Percentiles rank a stretch among this genome's conserved stretches.
Evolutionary conservation across 2,888 invertebrate species (phyloP).

Genomic region (Amitus sp.): DNA sequence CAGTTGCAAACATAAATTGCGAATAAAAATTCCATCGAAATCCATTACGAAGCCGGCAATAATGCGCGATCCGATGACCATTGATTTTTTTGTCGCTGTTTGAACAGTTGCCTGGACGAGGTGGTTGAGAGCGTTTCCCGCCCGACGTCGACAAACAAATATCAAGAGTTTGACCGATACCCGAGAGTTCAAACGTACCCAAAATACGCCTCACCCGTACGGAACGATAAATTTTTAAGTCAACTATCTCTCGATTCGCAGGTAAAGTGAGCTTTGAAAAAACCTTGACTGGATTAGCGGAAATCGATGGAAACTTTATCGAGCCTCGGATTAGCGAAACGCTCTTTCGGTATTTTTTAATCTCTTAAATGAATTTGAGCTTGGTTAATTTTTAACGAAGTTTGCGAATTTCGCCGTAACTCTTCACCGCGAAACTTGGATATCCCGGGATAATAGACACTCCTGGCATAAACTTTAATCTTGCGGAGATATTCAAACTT

Average conservation of each 20-base stretch:
- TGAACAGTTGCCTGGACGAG: constrained; percentile 2
- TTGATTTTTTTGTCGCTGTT: not conserved
- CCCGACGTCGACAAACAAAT: not conserved
- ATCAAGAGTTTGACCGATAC: not conserved
- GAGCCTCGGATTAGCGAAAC: not conserved
- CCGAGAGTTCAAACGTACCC: not conserved
- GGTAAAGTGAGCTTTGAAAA: not conserved
- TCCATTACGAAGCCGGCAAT: too few relatives aligned
- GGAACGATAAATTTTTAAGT: constrained; percentile 1
- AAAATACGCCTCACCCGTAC: not conserved
- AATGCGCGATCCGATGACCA: too few relatives aligned
- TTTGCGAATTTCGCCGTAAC: not conserved
- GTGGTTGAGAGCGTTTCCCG: not conserved
- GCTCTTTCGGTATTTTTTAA: not conserved
- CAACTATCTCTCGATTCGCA: not conserved
- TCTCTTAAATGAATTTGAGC: not conserved
- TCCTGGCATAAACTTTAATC: too few relatives aligned
- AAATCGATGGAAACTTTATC: not conserved
- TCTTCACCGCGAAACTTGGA: not conserved
- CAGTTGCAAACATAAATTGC: too few relatives aligned
- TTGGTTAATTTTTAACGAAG: too few relatives aligned
- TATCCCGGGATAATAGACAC: too few relatives aligned
- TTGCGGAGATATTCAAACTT: too few relatives aligned
- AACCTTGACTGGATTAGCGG: not conserved
- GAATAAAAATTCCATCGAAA: too few relatives aligned